Evolutionary conservation across 1,140 invertebrate species (phyloP).

Genomic region (Drosophila arawakana): DNA sequence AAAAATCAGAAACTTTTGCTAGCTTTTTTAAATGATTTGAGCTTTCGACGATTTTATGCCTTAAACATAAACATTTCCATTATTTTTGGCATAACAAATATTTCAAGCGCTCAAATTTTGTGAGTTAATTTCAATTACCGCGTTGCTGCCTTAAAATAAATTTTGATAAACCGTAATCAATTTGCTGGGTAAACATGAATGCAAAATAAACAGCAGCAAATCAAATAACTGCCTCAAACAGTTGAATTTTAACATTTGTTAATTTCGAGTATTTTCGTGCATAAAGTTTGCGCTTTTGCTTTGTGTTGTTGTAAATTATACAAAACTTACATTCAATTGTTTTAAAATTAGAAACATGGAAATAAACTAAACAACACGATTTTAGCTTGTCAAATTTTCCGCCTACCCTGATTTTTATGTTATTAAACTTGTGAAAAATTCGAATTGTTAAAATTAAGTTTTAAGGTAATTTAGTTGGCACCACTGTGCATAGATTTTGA

Average conservation of each 20-base stretch:
- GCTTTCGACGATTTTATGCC: conserved; percentile 31
- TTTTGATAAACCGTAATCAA: conserved; percentile 43
- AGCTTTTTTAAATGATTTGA: conserved; percentile 34
- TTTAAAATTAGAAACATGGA: too few species aligned
- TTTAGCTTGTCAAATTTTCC: too few species aligned
- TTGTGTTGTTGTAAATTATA: background rate
- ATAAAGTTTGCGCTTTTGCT: background rate
- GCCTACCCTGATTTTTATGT: too few species aligned
- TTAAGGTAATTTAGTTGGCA: background rate
- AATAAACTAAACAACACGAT: too few species aligned
- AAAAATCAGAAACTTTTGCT: conserved; percentile 8
- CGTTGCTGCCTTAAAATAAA: conserved; percentile 31
- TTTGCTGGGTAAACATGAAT: conserved; percentile 27
- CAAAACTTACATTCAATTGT: background rate
- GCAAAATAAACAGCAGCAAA: conserved; percentile 19
- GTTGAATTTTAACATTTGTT: background rate
- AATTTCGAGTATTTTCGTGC: too few species aligned
- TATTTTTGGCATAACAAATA: conserved; percentile 27
- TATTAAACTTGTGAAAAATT: too few species aligned
- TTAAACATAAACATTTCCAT: conserved; percentile 40
- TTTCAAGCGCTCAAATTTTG: background rate
- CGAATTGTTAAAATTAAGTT: too few species aligned
- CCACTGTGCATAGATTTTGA: background rate
- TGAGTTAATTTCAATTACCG: conserved; percentile 35
- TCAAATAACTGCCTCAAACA: background rate